A percentile compares a stretch with the other conserved stretches of the same genome.
phyloP scores from a whole-genome alignment of 2,797 vertebrate species.

The Anolis apletophallus region DNA sequence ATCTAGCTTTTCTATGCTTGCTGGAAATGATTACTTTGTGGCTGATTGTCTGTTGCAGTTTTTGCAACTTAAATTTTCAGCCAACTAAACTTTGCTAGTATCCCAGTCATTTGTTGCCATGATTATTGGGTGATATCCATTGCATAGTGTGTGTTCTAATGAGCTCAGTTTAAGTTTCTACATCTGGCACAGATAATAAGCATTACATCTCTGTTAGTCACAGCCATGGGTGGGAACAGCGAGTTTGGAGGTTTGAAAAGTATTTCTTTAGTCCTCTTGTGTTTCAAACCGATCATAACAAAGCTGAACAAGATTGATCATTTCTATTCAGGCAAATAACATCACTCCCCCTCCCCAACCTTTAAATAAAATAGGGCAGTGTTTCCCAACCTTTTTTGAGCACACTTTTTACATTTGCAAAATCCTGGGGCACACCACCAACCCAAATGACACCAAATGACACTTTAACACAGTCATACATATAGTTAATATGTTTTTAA shows the following conservation, averaged over 20 bases:
- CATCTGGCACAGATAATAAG: slow-evolving; percentile 73
- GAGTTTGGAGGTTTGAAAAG: slow-evolving; percentile 70
- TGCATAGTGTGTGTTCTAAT: slow-evolving; percentile 69
- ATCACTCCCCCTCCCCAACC: background rate
- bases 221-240: slow-evolving; percentile 55
- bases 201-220: slow-evolving; percentile 68
- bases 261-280: slow-evolving; percentile 55
- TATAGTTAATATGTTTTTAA: too few species aligned
- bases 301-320: slow-evolving; percentile 67
- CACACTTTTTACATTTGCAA: too few species aligned
- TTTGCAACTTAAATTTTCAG: slow-evolving; percentile 56
- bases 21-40: slow-evolving; percentile 46
- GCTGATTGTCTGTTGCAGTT: slow-evolving; percentile 17
- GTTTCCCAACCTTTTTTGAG: too few species aligned
- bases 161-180: slow-evolving; percentile 62
- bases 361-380: slow-evolving; percentile 17
- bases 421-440: too few species aligned
- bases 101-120: slow-evolving; percentile 67
- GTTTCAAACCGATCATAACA: slow-evolving; percentile 52
- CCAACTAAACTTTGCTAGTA: slow-evolving; percentile 53
- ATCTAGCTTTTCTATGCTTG: slow-evolving; percentile 47
- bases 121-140: slow-evolving; percentile 60
- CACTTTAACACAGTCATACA: too few species aligned
- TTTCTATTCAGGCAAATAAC: slow-evolving; percentile 48
- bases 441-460: too few species aligned